These are phyloP conservation scores for Felis chaus DNA, from an alignment of 2,113 vertebrate species.

Conservation along the genomic window DNA sequence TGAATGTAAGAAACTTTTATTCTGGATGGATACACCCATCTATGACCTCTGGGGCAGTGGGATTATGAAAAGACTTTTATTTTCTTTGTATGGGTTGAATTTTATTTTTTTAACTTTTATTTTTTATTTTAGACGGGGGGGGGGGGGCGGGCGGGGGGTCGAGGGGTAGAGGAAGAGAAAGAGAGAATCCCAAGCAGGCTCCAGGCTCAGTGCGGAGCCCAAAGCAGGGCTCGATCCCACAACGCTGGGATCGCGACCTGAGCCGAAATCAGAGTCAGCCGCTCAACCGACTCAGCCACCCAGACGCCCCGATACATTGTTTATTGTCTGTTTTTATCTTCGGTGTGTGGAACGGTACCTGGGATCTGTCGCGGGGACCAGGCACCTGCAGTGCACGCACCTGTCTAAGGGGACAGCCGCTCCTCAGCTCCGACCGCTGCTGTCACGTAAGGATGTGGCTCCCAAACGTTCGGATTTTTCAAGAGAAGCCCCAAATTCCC, in stretches of 20 bases:
- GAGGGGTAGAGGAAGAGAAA: no score
- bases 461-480: background rate
- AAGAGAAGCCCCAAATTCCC: background rate
- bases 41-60: background rate
- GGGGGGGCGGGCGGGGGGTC: no score
- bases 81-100: background rate
- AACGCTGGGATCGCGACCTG: no score
- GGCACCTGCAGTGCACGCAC: rapidly evolving
- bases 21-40: background rate
- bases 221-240: no score
- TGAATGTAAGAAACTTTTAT: background rate
- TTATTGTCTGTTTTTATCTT: background rate
- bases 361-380: background rate
- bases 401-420: background rate
- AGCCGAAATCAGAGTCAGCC: no score
- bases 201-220: no score
- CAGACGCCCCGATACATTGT: background rate
- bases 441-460: background rate
- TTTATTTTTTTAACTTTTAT: background rate
- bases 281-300: no score
- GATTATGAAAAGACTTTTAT: background rate
- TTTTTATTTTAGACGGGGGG: no score
- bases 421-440: background rate
- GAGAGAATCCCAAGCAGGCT: no score
- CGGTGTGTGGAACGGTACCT: background rate